Evolutionary conservation across 2,113 vertebrate genomes (phyloP), one percentile per base, ranked within the genome.

Genomic region (Rynchops niger): DNA sequence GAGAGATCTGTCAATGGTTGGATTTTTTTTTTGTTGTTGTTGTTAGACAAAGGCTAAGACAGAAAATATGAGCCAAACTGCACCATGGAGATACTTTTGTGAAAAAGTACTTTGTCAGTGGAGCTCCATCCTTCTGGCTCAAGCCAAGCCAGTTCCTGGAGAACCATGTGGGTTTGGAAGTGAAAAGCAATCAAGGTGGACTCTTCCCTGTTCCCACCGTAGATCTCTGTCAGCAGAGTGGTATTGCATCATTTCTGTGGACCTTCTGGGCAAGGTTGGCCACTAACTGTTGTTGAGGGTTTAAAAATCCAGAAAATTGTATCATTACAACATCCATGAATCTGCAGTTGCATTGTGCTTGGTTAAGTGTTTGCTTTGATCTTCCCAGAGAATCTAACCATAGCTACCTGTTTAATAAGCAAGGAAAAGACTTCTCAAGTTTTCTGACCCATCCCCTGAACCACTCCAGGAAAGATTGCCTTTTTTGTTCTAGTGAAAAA

Each of bases 301-400:
- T 96, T 91, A 92, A 84, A 86, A 86, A 69, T 53, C 20, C 72
- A 82, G 90, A 81, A 84, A 86, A 63, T 52, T 27, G 47, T 92
- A 14, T 88, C 69, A 22, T 95, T 95, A 34, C 83, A 58, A 86
- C 86, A 97, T 81, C 73, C 61, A 4, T 36, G 86, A 77, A 74
- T 32, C 40, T 74, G 86, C 82, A 71, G 47, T 49, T 92, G 56
- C n/a, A 6, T 71, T 88, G 90, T 59, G 69, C 81, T 93, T 61
- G 94, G 56, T 84, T 74, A 71, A 88, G 56, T 18, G 53, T 26
- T 95, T 1, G 1, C 91, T 96, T 95, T 95, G 91, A 97, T 95
- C 73, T 95, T 40, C 83, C 73, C 34, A 34, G 49, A 87, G 73
- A 87, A 70, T 65, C 40, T 84, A 63, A 92, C 86, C 91, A 49